A percentile compares a stretch with the other conserved stretches of the same genome.
These are phyloP conservation scores for Sinocyclocheilus rhinocerous DNA, from an alignment of 2,113 vertebrate genomes.

Conservation along the genomic window DNA sequence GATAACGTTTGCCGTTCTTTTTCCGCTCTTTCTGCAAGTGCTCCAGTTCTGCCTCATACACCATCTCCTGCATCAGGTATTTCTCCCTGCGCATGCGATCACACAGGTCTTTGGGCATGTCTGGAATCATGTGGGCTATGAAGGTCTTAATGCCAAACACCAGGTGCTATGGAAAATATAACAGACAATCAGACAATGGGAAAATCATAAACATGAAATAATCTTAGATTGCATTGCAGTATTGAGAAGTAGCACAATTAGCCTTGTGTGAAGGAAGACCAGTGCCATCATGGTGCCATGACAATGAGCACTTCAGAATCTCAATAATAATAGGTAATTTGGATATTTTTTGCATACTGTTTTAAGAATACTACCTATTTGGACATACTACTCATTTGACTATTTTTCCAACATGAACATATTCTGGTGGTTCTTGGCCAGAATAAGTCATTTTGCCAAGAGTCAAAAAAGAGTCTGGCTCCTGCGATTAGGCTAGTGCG, in stretches of 20 bases:
- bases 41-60: slow-evolving; percentile 96
- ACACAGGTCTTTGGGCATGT: slow-evolving; percentile 93
- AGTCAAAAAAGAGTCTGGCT: background rate
- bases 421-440: background rate
- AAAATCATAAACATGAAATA: background rate
- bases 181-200: background rate
- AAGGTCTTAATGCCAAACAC: slow-evolving; percentile 96
- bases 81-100: slow-evolving; percentile 97
- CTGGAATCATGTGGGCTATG: slow-evolving; percentile 97
- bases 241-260: background rate
- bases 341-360: background rate
- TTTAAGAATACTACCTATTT: background rate
- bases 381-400: background rate
- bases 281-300: no score
- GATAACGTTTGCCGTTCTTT: slow-evolving; percentile 91
- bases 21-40: slow-evolving; percentile 92
- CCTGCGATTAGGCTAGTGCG: background rate
- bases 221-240: background rate
- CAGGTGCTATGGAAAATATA: slow-evolving; percentile 81
- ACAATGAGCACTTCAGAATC: no score
- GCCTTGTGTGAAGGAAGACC: no score
- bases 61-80: slow-evolving; percentile 98
- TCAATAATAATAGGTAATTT: no score
- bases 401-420: background rate
- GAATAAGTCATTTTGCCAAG: background rate